Evolutionary conservation across 2,113 vertebrate genomes (phyloP), one percentile per base, ranked within the genome.

Genomic region (Triplophysa siluroides): DNA sequence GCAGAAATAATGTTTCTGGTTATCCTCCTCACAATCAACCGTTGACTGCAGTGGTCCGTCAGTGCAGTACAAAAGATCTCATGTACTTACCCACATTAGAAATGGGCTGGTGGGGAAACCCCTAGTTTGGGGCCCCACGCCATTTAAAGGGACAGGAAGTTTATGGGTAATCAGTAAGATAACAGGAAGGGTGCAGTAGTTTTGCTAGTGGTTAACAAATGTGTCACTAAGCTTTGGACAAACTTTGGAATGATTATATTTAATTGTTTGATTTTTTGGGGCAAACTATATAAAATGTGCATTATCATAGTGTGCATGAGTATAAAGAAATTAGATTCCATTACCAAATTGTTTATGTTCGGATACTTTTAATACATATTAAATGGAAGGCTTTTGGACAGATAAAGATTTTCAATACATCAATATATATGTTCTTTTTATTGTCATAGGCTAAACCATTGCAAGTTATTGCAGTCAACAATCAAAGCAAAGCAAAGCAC

Each of bases 111-210:
- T 52, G 73, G 65, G 61, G 52, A 74, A 63, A 21, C n/a, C 54
- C 19, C 45, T 60, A 70, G 56, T 45, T 74, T 64, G 50, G 2
- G 24, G 77, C 83, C 80, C 83, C 87, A 82, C 89, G 89, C 85
- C 78, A 54, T 45, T 41, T 79, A 66, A 63, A 71, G 69, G 60
- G 47, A 74, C 56, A 83, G 81, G 69, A 76, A 11, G 61, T 54
- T 54, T 64, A 9, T 47, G 69, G 26, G 50, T 56, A 56, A 52
- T 52, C 14, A 29, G 50, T 50, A 8, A 16, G 2, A 3, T 11
- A 74, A 61, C 69, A 29, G 16, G 2, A 1, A 52, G 4, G 38
- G 9, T 4, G 14, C 3, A 18, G 50, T 52, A 52, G 14, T 47
- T 47, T 68, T 29, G 16, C 26, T 29, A 8, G 2, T 6, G 5